phyloP scores from a whole-genome alignment of 1,140 invertebrate species.

The Nilaparvata lugens region DNA sequence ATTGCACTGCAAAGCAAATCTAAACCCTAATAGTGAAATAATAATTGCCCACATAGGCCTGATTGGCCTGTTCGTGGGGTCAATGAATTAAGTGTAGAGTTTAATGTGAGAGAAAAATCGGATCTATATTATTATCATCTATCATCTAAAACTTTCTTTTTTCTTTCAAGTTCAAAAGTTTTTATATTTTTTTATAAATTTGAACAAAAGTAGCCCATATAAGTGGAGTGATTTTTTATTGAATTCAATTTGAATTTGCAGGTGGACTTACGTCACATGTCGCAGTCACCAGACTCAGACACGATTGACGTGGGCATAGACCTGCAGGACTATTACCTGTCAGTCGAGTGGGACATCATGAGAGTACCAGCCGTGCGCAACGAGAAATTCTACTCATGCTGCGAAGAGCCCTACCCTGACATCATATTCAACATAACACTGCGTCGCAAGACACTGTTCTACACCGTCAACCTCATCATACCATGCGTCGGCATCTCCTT shows the following conservation, averaged over 20 bases:
- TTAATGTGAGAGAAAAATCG: too few species aligned
- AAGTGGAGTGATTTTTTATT: too few species aligned
- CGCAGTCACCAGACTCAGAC: slow-evolving; percentile 67
- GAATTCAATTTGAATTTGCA: slow-evolving; percentile 31
- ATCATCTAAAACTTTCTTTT: too few species aligned
- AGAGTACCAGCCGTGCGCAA: slow-evolving; percentile 83
- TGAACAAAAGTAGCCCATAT: too few species aligned
- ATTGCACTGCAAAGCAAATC: too few species aligned
- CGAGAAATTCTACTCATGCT: slow-evolving; percentile 83
- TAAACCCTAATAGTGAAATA: too few species aligned
- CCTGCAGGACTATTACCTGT: slow-evolving; percentile 88
- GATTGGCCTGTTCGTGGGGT: too few species aligned
- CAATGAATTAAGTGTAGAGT: too few species aligned
- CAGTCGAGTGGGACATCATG: slow-evolving; percentile 97
- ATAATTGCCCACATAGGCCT: too few species aligned
- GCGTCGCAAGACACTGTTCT: slow-evolving; percentile 92
- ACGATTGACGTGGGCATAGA: slow-evolving; percentile 83
- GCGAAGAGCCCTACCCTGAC: slow-evolving; percentile 80
- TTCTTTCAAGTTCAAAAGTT: too few species aligned
- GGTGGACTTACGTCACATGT: slow-evolving; percentile 87
- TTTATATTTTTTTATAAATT: too few species aligned
- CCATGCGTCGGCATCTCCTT: slow-evolving; percentile 95
- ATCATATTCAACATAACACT: slow-evolving; percentile 98
- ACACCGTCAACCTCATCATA: slow-evolving; percentile 87
- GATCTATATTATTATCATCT: too few species aligned